A percentile compares a stretch with the other conserved stretches of the same genome.
Evolutionary conservation across 2,113 vertebrate species (phyloP).

Genomic region (Lethenteron reissneri): DNA sequence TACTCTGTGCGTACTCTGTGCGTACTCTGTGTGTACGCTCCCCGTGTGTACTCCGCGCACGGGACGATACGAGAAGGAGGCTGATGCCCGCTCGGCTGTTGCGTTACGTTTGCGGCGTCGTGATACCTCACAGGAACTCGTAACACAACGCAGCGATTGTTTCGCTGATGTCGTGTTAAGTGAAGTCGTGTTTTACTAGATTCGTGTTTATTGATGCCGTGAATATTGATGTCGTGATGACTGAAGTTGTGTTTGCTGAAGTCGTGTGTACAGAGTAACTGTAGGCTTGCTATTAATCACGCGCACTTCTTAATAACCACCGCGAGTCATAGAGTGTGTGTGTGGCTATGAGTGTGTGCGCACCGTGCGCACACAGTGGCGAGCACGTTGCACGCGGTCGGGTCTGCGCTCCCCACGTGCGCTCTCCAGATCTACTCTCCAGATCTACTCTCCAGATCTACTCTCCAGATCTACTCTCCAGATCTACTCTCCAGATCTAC

Average conservation of each 20-base stretch:
- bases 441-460: too few relatives aligned
- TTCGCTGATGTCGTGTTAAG: slow-evolving; percentile 15
- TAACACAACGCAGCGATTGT: slow-evolving; percentile 22
- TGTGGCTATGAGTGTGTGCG: not conserved
- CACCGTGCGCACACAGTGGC: too few relatives aligned
- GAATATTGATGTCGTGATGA: slow-evolving; percentile 16
- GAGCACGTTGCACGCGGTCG: too few relatives aligned
- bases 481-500: too few relatives aligned
- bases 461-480: too few relatives aligned
- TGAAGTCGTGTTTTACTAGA: slow-evolving; percentile 18
- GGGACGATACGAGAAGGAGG: not conserved
- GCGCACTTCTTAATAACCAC: slow-evolving; percentile 6
- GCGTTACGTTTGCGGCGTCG: slow-evolving; percentile 16
- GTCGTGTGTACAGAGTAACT: slow-evolving; percentile 15
- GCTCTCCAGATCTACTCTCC: too few relatives aligned
- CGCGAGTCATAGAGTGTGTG: slow-evolving; percentile 14
- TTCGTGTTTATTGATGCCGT: slow-evolving; percentile 34
- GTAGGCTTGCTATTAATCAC: slow-evolving; percentile 13
- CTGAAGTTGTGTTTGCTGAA: slow-evolving; percentile 9
- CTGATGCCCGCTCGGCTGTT: slow-evolving; percentile 11
- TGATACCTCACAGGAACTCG: slow-evolving; percentile 12
- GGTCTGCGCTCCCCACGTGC: too few relatives aligned
- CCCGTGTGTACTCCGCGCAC: not conserved
- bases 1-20: too few relatives aligned
- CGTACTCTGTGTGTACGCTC: too few relatives aligned